Base-by-base conservation (phyloP, 2,797 vertebrate species). In the Lophius americanus region DNA sequence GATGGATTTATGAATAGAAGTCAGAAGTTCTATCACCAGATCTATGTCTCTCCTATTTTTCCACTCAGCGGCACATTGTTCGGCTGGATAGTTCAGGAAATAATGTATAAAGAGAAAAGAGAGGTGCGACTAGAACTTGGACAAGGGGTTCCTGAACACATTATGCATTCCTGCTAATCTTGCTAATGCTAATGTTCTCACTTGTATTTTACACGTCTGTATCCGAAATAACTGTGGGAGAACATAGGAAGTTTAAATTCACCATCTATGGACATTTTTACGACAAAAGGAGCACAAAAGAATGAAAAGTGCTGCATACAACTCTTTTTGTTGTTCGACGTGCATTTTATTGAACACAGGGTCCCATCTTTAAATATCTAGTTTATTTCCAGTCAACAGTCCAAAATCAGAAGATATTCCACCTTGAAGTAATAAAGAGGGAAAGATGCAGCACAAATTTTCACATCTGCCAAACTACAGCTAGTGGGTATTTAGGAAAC, bases 1-100 rank as follows among this genome's bases (percentile, higher is more conserved):
- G 53, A 86, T 82, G 7, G 69, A 68, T 84, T 61, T 5, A 41
- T 78, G 68, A 55, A 41, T 50, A n/a, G 7, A 54, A 5, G 50
- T 68, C 68, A 62, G 41, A 56, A 56, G n/a, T 65, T 76, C 48
- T 57, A 44, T 49, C 38, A 50, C 43, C 49, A 46, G 51, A 37
- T 56, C n/a, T 51, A 37, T 61, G 39, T 11, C n/a, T 44, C 46
- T 71, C 41, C 51, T 60, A 13, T 42, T 1, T 50, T 64, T 39
- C 59, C 38, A 51, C 50, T 57, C 47, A 66, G 2, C 7, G 51
- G 43, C 41, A 61, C 41, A 43, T 7, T 64, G 63, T 41, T 68
- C 32, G 23, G 4, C 10, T 58, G 46, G 44, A 49, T 51, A 62
- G 51, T 60, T 36, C 36, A 51, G 23, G 23, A 43, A 48, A 14